These are phyloP conservation scores for Cherax quadricarinatus DNA, from an alignment of 1,140 invertebrate species.

Conservation along the genomic window DNA sequence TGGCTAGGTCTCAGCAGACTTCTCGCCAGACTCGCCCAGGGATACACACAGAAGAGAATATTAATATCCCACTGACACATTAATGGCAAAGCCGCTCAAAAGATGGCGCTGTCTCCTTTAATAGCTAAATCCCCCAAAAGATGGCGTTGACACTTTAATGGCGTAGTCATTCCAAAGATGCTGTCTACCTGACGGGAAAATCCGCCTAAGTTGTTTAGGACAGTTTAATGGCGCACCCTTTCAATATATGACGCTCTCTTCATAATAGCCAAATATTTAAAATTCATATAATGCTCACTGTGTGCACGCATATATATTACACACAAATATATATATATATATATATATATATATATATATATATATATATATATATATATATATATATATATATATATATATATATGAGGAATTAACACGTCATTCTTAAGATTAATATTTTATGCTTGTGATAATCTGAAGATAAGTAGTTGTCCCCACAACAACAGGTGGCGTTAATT, in stretches of 20 bases:
- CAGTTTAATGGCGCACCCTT: neutral
- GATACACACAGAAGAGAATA: neutral
- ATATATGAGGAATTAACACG: too few species aligned
- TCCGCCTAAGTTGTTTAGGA: neutral
- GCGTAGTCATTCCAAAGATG: neutral
- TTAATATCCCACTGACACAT: constrained; percentile 13
- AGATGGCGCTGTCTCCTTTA: constrained; percentile 14
- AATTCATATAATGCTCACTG: too few species aligned
- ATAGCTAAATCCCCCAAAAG: constrained; percentile 9
- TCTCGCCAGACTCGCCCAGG: too few species aligned
- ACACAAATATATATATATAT: too few species aligned
- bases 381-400: too few species aligned
- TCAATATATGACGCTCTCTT: neutral
- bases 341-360: too few species aligned
- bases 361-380: too few species aligned
- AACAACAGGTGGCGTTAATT: neutral
- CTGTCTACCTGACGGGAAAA: neutral
- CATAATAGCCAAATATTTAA: neutral
- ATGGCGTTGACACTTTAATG: constrained; percentile 11
- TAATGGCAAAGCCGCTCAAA: constrained; percentile 11
- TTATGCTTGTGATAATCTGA: too few species aligned
- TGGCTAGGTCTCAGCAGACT: too few species aligned
- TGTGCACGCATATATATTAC: too few species aligned
- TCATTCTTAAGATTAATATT: too few species aligned
- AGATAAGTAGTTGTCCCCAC: too few species aligned